Base-by-base conservation (phyloP, 2,888 invertebrate species). In the Dyspetes luteomarginatus region DNA sequence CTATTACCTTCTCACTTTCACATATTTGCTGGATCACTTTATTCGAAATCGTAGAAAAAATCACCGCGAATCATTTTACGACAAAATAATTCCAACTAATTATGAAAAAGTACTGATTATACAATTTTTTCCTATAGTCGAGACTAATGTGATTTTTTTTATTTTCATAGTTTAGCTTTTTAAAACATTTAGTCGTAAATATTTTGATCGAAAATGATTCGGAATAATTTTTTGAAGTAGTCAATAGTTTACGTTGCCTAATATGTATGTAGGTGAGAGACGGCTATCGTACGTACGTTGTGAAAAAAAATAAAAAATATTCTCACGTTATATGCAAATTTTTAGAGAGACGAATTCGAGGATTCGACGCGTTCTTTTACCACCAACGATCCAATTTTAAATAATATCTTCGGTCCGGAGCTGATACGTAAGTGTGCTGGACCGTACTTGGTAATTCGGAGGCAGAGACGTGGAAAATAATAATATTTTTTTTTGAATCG, bases 341-440 rank as follows among this genome's bases (percentile, higher is more conserved):
- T 9, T 3, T 36, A 36, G 36, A 36, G 9, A 36, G 9, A 2
- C 36, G 9, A 12, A 12, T 36, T 7, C 36, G 9, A 36, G 36
- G 26, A n/a, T 56, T 19, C 12, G 15, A 17, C 56, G 30, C 17
- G 48, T 55, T 60, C 17, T 36, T 7, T 7, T 75, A 22, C 9
- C 41, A 3, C 28, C n/a, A 24, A 67, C 41, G 30, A 45, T 19
- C 17, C 28, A 48, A 50, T 36, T 58, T 19, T 45, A 48, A n/a
- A 41, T 56, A 17, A 58, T 41, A 52, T 76, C 50, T 48, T 62
- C 36, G 50, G 15, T 68, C 19, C 19, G 41, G 26, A 75, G 58
- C 50, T 43, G 36, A 72, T 72, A 22, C 43, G 17, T 62, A 74
- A 73, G 73, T 68, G 62, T 68, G 50, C n/a, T 30, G 55, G 52